A percentile compares a stretch with the other conserved stretches of the same genome.
phyloP scores from a whole-genome alignment of 2,888 invertebrate genomes.

The Drosophila falleni region DNA sequence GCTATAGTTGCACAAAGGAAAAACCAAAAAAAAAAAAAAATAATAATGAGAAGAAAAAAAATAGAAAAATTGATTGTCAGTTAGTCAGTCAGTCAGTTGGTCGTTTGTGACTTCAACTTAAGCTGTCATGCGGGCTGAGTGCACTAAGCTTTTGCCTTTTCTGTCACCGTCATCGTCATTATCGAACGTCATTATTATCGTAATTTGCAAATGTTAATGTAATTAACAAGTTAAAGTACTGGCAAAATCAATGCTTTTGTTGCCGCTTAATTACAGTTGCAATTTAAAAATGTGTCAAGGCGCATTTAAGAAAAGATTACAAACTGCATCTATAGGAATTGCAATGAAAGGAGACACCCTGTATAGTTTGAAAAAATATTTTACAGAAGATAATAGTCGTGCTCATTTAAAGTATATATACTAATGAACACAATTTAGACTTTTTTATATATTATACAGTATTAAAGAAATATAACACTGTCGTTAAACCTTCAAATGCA shows the following conservation, averaged over 20 bases:
- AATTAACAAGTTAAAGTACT: constrained; percentile 72
- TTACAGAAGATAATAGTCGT: neutral
- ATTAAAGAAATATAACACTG: neutral
- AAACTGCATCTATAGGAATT: constrained; percentile 10
- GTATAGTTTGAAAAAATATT: neutral
- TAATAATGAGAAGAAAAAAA: constrained; percentile 4
- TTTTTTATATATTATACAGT: neutral
- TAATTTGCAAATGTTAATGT: constrained; percentile 57
- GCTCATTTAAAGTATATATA: neutral
- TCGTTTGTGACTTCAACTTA: constrained; percentile 25
- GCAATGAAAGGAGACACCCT: neutral
- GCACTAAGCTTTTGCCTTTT: constrained; percentile 24
- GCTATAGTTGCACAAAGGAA: constrained; percentile 33
- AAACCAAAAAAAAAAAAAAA: neutral
- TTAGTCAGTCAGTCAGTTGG: constrained; percentile 41
- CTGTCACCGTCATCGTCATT: constrained; percentile 48
- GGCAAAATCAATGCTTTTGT: constrained; percentile 58
- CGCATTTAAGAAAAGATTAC: constrained; percentile 6
- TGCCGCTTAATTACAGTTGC: constrained; percentile 47
- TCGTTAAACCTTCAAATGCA: neutral
- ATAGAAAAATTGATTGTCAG: constrained; percentile 58
- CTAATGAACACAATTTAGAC: neutral
- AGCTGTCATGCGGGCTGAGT: constrained; percentile 31
- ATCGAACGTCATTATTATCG: constrained; percentile 16
- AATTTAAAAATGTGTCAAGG: constrained; percentile 61